These are phyloP conservation scores for Vollenhovia emeryi DNA, from an alignment of 1,140 invertebrate genomes.

Conservation along the genomic window DNA sequence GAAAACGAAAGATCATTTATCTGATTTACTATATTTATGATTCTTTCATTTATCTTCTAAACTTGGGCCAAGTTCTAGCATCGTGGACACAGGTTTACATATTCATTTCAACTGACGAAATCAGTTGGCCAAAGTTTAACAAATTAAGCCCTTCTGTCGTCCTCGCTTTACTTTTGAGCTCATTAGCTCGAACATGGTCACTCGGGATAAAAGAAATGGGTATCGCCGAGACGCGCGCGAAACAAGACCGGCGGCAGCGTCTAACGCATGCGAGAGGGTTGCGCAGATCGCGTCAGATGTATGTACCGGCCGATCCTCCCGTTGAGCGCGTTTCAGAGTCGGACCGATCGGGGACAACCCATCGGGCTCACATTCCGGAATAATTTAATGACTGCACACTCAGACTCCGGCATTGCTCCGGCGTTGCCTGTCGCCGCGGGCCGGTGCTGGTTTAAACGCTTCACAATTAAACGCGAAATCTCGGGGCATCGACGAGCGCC, in stretches of 20 bases:
- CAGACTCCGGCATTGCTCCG: conserved; percentile 34
- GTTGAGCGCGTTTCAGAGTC: conserved; percentile 61
- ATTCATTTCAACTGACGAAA: no score
- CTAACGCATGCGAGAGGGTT: conserved; percentile 10
- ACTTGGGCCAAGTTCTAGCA: no score
- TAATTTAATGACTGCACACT: conserved; percentile 81
- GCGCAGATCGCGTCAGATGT: conserved; percentile 65
- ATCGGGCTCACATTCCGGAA: conserved; percentile 76
- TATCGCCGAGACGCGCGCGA: background rate
- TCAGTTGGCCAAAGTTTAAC: background rate
- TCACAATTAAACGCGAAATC: conserved; percentile 77
- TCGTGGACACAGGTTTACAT: no score
- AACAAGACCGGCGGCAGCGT: background rate
- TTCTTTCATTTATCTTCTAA: background rate
- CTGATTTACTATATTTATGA: background rate
- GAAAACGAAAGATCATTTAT: background rate
- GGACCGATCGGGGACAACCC: conserved; percentile 72
- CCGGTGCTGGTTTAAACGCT: conserved; percentile 71
- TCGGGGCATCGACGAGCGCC: background rate
- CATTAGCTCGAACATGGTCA: background rate
- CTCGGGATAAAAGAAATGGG: background rate
- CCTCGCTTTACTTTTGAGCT: background rate
- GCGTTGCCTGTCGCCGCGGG: conserved; percentile 56
- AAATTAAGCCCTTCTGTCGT: background rate
- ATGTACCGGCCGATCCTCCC: conserved; percentile 61